Percentiles rank a stretch among this genome's conserved stretches.
phyloP scores from a whole-genome alignment of 2,888 invertebrate species.

The Oeneis ivallda region DNA sequence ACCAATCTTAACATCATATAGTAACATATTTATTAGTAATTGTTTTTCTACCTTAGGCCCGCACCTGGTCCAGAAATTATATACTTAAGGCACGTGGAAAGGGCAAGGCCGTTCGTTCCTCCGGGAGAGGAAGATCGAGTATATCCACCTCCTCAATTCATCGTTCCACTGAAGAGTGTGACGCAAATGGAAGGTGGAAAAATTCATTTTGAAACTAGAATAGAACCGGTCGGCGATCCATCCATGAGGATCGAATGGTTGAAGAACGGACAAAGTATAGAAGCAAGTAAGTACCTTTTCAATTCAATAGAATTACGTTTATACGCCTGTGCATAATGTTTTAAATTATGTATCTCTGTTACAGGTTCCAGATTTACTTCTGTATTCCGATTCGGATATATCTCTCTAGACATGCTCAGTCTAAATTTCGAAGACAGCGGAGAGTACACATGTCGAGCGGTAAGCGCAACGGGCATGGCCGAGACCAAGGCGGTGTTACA shows the following conservation, averaged over 20 bases:
- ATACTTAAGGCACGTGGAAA: conserved; percentile 95
- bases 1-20: background rate
- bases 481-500: conserved; percentile 91
- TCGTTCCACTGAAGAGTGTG: conserved; percentile 91
- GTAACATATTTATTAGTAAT: background rate
- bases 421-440: conserved; percentile 93
- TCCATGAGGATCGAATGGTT: conserved; percentile 98
- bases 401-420: conserved; percentile 95
- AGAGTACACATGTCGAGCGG: conserved; percentile 94
- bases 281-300: conserved; percentile 88
- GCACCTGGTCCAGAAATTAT: conserved; percentile 96
- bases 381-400: conserved; percentile 98
- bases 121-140: conserved; percentile 92
- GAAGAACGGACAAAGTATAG: conserved; percentile 93
- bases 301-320: background rate
- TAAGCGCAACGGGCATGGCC: conserved; percentile 92
- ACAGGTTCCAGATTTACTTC: conserved; percentile 97
- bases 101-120: conserved; percentile 90
- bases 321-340: background rate
- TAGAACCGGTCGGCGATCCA: conserved; percentile 98
- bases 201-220: conserved; percentile 98
- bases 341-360: conserved; percentile 39
- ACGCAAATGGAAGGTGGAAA: conserved; percentile 94
- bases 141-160: conserved; percentile 95
- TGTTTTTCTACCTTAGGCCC: conserved; percentile 80